Evolutionary conservation across 2,797 vertebrate species (phyloP).

Genomic region (Hemibagrus guttatus): DNA sequence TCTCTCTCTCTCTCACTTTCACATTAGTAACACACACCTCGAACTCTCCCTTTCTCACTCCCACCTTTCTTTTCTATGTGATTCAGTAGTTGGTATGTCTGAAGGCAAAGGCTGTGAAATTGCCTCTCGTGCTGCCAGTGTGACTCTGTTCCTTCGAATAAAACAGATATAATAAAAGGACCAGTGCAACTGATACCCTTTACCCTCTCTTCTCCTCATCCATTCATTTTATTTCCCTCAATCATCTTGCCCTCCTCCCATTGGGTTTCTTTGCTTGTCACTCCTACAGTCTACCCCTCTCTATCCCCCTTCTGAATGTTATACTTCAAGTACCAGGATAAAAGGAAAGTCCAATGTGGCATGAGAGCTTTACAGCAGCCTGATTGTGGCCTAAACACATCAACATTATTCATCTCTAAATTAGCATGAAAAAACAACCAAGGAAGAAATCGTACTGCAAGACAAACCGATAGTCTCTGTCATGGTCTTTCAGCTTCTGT

Average conservation of each 20-base stretch:
- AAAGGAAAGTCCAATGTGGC: not conserved
- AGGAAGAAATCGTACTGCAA: not conserved
- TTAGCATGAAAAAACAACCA: not conserved
- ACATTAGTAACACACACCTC: not conserved
- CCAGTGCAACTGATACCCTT: constrained; percentile 32
- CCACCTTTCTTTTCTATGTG: not conserved
- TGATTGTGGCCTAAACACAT: not conserved
- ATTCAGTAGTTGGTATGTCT: constrained; percentile 59
- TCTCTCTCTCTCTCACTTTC: not conserved
- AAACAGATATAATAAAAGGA: constrained; percentile 40
- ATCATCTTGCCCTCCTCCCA: not conserved
- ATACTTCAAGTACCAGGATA: not conserved
- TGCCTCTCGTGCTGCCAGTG: constrained; percentile 60
- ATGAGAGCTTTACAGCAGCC: not conserved
- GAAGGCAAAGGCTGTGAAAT: constrained; percentile 74
- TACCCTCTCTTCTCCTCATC: not conserved
- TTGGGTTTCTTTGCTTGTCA: not conserved
- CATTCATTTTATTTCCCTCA: not conserved
- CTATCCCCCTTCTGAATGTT: not conserved
- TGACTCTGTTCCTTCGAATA: constrained; percentile 41
- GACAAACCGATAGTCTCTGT: not conserved
- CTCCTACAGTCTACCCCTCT: not conserved
- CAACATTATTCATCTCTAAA: not conserved
- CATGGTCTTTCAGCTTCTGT: not conserved
- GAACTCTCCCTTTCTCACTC: not conserved